Evolutionary conservation across 2,888 invertebrate genomes (phyloP).

Genomic region (Chaetogeoica ovagalla): DNA sequence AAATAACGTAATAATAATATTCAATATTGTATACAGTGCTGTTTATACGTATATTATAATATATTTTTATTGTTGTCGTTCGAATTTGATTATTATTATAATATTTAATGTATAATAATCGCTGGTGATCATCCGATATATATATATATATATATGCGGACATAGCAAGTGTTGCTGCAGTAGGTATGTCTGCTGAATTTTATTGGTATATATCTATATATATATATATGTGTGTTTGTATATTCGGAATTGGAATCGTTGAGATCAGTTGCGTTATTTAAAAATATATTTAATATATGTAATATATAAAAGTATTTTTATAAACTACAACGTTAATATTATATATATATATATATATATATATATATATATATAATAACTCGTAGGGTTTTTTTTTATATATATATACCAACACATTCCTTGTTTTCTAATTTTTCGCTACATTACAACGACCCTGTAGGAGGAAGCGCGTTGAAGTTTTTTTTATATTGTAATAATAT

Average conservation of each 20-base stretch:
- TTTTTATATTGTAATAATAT: too few relatives aligned
- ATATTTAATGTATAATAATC: not conserved
- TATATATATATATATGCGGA: not conserved
- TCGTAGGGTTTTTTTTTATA: too few relatives aligned
- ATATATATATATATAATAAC: constrained; percentile 1
- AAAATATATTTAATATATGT: not conserved
- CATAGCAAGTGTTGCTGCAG: constrained; percentile 8
- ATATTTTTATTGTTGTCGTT: not conserved
- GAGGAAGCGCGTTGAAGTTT: too few relatives aligned
- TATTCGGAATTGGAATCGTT: constrained; percentile 31
- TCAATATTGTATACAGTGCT: not conserved
- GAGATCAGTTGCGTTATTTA: constrained; percentile 48
- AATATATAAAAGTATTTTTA: constrained; percentile 6
- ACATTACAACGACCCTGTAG: too few relatives aligned
- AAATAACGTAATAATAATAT: not conserved
- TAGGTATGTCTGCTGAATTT: too few relatives aligned
- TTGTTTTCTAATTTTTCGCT: too few relatives aligned
- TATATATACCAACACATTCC: too few relatives aligned
- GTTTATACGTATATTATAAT: not conserved
- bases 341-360: constrained; percentile 14
- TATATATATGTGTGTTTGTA: not conserved
- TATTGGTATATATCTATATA: not conserved
- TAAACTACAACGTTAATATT: too few relatives aligned
- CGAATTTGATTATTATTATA: too few relatives aligned
- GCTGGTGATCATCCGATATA: not conserved